These are phyloP conservation scores for Carapus acus DNA, from an alignment of 2,797 vertebrate species.

Conservation along the genomic window DNA sequence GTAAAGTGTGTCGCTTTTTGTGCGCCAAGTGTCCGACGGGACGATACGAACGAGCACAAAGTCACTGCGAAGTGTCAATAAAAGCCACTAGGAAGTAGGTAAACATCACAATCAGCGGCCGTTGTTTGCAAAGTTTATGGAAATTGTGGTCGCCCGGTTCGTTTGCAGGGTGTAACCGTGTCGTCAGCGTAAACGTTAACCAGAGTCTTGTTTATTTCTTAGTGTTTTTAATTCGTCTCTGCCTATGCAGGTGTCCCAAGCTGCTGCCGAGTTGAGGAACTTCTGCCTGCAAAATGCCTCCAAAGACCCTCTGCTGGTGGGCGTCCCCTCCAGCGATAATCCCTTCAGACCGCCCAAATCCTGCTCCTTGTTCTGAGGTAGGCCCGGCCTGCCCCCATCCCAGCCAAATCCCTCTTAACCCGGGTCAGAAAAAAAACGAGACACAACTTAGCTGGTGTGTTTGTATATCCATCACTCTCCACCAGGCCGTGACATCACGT, in stretches of 20 bases:
- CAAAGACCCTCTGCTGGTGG: conserved; percentile 76
- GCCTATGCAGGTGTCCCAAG: conserved; percentile 72
- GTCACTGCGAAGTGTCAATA: too few relatives aligned
- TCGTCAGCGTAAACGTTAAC: too few relatives aligned
- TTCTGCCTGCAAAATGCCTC: conserved; percentile 75
- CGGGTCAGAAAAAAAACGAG: too few relatives aligned
- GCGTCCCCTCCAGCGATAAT: conserved; percentile 76
- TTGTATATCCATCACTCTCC: too few relatives aligned
- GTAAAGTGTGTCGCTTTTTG: not conserved
- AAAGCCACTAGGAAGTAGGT: too few relatives aligned
- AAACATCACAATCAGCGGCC: too few relatives aligned
- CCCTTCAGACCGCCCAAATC: conserved; percentile 76
- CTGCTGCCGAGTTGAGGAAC: conserved; percentile 71
- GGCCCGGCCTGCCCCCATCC: not conserved
- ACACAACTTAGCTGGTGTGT: too few relatives aligned
- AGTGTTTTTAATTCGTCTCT: conserved; percentile 5
- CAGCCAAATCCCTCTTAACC: too few relatives aligned
- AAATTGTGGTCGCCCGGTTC: conserved; percentile 24
- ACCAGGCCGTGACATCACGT: too few relatives aligned
- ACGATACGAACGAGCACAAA: conserved; percentile 8
- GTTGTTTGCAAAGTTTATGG: conserved; percentile 52
- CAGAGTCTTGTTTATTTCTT: too few relatives aligned
- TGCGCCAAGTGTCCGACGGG: not conserved
- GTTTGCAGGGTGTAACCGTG: conserved; percentile 6
- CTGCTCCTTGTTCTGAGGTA: conserved; percentile 75